These are phyloP conservation scores for Phortica magna DNA, from an alignment of 2,888 invertebrate species.

Conservation along the genomic window DNA sequence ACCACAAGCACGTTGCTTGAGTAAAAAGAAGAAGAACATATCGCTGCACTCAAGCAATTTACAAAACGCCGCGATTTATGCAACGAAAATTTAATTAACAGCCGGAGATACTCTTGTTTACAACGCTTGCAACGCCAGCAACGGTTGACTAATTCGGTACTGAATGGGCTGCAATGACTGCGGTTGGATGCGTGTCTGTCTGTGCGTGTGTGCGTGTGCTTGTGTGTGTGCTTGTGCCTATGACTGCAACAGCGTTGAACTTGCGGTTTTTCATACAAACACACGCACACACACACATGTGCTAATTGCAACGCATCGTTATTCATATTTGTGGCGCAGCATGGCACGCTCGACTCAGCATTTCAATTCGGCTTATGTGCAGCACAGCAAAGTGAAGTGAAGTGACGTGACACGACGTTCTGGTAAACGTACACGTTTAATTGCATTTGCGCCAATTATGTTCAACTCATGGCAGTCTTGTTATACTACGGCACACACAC, in stretches of 20 bases:
- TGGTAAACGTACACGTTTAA: slow-evolving; percentile 1
- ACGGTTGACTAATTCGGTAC: not conserved
- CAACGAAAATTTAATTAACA: slow-evolving; percentile 30
- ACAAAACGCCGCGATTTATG: slow-evolving; percentile 19
- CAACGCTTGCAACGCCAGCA: not conserved
- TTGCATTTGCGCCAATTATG: slow-evolving; percentile 12
- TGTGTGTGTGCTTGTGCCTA: not conserved
- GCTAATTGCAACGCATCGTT: slow-evolving; percentile 17
- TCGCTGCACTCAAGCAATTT: not conserved
- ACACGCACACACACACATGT: not conserved
- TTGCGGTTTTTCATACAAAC: slow-evolving; percentile 9
- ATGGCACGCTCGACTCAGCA: not conserved
- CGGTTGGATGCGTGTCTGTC: too few relatives aligned
- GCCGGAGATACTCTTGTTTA: slow-evolving; percentile 15
- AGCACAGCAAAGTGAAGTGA: not conserved
- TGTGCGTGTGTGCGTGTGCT: not conserved
- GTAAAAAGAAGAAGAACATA: not conserved
- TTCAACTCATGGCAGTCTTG: not conserved
- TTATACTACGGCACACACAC: too few relatives aligned
- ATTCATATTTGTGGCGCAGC: not conserved
- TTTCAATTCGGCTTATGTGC: not conserved
- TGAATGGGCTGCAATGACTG: too few relatives aligned
- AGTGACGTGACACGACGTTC: not conserved
- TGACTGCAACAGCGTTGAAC: slow-evolving; percentile 5
- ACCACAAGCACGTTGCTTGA: too few relatives aligned